These are phyloP conservation scores for Somateria mollissima DNA, from an alignment of 2,797 vertebrate genomes.

Conservation along the genomic window DNA sequence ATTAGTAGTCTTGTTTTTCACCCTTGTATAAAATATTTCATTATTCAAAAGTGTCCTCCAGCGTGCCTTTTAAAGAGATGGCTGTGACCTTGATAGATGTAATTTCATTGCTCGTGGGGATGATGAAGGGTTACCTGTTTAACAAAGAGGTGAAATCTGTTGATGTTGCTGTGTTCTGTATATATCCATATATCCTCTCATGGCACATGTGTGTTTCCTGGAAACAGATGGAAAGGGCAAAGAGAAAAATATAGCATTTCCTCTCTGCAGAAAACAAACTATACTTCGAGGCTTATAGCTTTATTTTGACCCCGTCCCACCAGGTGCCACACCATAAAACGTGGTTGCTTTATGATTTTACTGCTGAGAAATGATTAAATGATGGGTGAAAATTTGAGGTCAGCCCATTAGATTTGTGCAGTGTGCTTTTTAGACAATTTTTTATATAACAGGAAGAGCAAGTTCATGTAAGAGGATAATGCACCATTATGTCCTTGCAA, in stretches of 20 bases:
- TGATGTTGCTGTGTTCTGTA: constrained; percentile 9
- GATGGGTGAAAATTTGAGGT: background rate
- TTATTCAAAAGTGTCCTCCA: background rate
- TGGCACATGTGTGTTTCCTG: constrained; percentile 18
- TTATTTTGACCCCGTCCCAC: background rate
- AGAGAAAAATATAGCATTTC: background rate
- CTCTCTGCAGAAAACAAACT: background rate
- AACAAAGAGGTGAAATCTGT: constrained; percentile 18
- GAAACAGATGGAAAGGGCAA: constrained; percentile 14
- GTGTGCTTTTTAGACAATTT: background rate
- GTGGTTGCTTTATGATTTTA: background rate
- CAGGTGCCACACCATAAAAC: background rate
- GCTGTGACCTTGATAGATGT: background rate
- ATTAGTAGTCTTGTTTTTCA: background rate
- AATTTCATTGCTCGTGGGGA: background rate
- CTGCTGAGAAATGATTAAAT: background rate
- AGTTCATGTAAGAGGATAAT: background rate
- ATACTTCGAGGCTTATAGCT: background rate
- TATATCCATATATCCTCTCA: background rate
- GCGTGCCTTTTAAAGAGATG: background rate
- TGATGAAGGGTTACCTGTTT: background rate
- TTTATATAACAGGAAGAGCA: background rate
- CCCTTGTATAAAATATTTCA: background rate
- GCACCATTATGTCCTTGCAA: background rate
- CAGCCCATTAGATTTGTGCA: background rate